These are phyloP conservation scores for Osmoderma eremita DNA, from an alignment of 2,888 invertebrate genomes.

Conservation along the genomic window DNA sequence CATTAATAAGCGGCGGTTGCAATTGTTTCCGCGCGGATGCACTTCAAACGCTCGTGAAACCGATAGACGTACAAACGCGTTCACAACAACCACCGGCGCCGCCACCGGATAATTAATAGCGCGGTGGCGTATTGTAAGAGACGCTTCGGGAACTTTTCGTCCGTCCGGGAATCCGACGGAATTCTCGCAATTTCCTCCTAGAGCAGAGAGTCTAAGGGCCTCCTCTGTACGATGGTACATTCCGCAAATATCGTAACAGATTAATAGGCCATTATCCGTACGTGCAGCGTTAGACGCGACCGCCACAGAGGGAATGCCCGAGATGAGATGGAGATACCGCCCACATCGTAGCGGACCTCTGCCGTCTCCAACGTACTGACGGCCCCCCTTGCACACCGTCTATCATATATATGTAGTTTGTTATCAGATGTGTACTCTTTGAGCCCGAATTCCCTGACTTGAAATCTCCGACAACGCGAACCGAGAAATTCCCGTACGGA, in stretches of 20 bases:
- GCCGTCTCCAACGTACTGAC: too few species aligned
- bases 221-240: conserved; percentile 22
- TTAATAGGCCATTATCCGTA: conserved; percentile 21
- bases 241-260: conserved; percentile 28
- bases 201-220: not conserved
- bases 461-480: not conserved
- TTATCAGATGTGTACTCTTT: conserved; percentile 27
- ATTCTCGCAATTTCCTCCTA: conserved; percentile 20
- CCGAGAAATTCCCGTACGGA: not conserved
- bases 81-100: not conserved
- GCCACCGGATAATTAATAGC: conserved; percentile 11
- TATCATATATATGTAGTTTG: not conserved
- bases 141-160: conserved; percentile 3
- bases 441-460: conserved; percentile 4
- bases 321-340: not conserved
- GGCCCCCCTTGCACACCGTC: not conserved
- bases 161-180: conserved; percentile 8
- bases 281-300: conserved; percentile 2
- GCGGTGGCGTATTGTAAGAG: conserved; percentile 11
- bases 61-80: not conserved
- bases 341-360: not conserved
- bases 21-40: too few species aligned
- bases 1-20: too few species aligned
- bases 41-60: not conserved
- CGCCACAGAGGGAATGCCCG: not conserved